Evolutionary conservation across 37 sponge, comb jelly and placozoan genomes (phyloP).

Genomic region (Halisarca cf. caerulea): DNA sequence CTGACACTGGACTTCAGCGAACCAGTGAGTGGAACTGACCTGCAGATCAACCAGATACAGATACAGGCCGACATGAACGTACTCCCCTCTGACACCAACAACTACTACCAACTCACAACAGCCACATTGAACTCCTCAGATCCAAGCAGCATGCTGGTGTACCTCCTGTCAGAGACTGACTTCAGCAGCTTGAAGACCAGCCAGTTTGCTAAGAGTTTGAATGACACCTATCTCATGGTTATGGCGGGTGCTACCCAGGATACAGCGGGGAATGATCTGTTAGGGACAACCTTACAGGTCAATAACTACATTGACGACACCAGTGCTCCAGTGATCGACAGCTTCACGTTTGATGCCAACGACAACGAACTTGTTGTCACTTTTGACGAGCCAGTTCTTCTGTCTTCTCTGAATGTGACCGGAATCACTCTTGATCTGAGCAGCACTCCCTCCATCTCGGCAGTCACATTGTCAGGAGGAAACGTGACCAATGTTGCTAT

Average conservation of each 20-base stretch:
- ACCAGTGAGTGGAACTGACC: slow-evolving; percentile 44
- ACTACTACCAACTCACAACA: slow-evolving; percentile 50
- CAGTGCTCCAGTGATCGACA: slow-evolving; percentile 51
- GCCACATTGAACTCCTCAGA: slow-evolving; percentile 32
- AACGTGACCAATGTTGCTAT: slow-evolving; percentile 23
- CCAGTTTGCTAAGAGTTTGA: slow-evolving; percentile 58
- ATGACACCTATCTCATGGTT: slow-evolving; percentile 62
- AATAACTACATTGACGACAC: slow-evolving; percentile 45
- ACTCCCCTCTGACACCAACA: neutral
- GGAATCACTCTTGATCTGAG: slow-evolving; percentile 54
- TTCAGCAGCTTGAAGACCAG: slow-evolving; percentile 63
- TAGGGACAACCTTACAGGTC: slow-evolving; percentile 35
- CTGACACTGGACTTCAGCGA: slow-evolving; percentile 73
- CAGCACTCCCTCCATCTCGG: neutral
- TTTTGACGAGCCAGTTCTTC: slow-evolving; percentile 81
- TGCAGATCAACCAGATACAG: slow-evolving; percentile 47
- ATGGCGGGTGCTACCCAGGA: slow-evolving; percentile 48
- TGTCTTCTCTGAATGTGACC: slow-evolving; percentile 48
- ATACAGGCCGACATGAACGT: slow-evolving; percentile 48
- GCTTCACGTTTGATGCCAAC: slow-evolving; percentile 73
- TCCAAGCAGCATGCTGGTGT: slow-evolving; percentile 34
- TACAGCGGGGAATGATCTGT: slow-evolving; percentile 53
- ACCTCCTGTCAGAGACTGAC: slow-evolving; percentile 54
- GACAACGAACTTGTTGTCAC: slow-evolving; percentile 35
- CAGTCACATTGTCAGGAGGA: slow-evolving; percentile 40